Evolutionary conservation across 1,140 invertebrate species (phyloP).

Genomic region (Neodiprion pinetum): DNA sequence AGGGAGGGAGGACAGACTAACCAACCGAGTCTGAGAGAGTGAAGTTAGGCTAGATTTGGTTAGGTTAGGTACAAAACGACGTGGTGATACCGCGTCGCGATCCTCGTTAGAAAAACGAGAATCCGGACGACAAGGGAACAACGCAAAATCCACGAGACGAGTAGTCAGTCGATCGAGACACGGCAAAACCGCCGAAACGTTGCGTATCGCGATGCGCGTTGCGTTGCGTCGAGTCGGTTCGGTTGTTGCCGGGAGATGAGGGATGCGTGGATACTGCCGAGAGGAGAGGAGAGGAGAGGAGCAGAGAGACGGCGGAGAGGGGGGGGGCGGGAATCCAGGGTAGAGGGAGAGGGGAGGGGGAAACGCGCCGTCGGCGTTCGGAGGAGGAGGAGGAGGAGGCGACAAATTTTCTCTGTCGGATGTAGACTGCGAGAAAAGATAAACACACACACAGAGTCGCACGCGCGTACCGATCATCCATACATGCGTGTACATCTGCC

Average conservation of each 20-base stretch:
- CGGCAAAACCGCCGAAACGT: too few species aligned
- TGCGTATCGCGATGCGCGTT: too few species aligned
- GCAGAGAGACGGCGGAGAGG: slow-evolving; percentile 28
- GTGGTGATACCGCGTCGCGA: too few species aligned
- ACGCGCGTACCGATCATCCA: background rate
- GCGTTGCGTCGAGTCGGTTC: too few species aligned
- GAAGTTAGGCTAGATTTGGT: too few species aligned
- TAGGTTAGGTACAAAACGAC: too few species aligned
- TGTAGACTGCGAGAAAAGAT: slow-evolving; percentile 30
- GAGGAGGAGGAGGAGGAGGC: slow-evolving; percentile 28
- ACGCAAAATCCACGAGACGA: too few species aligned
- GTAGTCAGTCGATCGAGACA: too few species aligned
- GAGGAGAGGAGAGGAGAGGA: slow-evolving; percentile 14
- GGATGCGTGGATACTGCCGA: slow-evolving; percentile 15
- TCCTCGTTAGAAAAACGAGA: too few species aligned
- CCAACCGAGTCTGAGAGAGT: too few species aligned
- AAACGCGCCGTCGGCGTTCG: slow-evolving; percentile 21
- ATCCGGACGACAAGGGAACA: too few species aligned
- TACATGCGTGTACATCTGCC: too few species aligned
- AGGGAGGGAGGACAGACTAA: background rate
- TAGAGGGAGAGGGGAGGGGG: slow-evolving; percentile 5
- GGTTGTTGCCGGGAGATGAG: background rate
- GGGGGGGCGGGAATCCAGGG: background rate
- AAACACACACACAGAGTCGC: slow-evolving; percentile 18
- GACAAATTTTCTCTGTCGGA: slow-evolving; percentile 15